Evolutionary conservation across 2,113 vertebrate species (phyloP).

Genomic region (Onychostoma macrolepis): DNA sequence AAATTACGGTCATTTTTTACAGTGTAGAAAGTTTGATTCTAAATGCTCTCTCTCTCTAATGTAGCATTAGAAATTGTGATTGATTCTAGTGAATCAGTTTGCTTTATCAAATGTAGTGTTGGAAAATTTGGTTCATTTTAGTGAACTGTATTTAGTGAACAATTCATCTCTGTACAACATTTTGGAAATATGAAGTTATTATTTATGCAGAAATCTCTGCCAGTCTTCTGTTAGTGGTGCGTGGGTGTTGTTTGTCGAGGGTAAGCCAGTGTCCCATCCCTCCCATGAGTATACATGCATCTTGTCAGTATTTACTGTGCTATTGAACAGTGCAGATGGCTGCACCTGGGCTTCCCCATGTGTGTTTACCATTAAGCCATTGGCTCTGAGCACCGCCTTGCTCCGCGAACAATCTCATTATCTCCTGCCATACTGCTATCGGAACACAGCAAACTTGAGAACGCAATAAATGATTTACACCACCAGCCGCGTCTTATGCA

Average conservation of each 20-base stretch:
- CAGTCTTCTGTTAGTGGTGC: background rate
- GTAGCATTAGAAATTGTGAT: background rate
- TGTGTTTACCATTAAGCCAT: conserved; percentile 59
- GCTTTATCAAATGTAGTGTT: too few relatives aligned
- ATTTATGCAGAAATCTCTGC: background rate
- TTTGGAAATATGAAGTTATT: too few relatives aligned
- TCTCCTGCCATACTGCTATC: conserved; percentile 64
- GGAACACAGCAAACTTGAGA: conserved; percentile 41
- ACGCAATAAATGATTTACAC: conserved; percentile 52
- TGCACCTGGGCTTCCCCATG: conserved; percentile 54
- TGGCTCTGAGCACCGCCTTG: conserved; percentile 64
- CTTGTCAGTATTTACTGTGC: conserved; percentile 31
- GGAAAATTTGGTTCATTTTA: too few relatives aligned
- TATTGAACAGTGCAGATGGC: conserved; percentile 17
- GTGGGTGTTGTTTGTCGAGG: conserved; percentile 6
- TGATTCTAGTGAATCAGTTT: background rate
- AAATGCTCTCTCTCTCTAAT: background rate
- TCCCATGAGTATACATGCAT: background rate
- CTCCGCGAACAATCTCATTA: conserved; percentile 71
- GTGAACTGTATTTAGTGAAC: too few relatives aligned
- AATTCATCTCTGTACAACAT: too few relatives aligned
- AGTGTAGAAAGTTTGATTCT: too few relatives aligned
- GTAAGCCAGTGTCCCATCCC: background rate
- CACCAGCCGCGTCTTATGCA: conserved; percentile 5
- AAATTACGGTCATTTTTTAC: too few relatives aligned